phyloP scores from a whole-genome alignment of 2,888 invertebrate species.

The Volucella inanis region DNA sequence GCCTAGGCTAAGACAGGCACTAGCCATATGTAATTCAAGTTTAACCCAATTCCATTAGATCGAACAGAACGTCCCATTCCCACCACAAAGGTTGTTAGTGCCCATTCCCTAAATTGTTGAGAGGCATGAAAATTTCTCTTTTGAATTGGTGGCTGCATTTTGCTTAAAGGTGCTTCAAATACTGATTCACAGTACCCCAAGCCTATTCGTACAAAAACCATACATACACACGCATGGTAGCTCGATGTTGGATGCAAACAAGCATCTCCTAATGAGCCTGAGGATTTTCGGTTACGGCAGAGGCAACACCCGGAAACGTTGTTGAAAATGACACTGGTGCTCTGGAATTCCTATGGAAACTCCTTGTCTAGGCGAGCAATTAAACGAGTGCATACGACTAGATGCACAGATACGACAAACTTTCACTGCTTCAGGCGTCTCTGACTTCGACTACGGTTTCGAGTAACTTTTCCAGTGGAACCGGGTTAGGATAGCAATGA shows the following conservation, averaged over 20 bases:
- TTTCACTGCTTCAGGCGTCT: constrained; percentile 8
- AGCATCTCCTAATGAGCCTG: constrained; percentile 69
- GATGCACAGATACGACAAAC: constrained; percentile 32
- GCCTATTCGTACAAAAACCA: not conserved
- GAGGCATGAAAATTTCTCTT: constrained; percentile 3
- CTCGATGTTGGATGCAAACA: constrained; percentile 44
- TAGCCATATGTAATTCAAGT: constrained; percentile 65
- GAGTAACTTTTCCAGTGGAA: constrained; percentile 29
- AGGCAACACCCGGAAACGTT: constrained; percentile 65
- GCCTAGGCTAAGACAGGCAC: constrained; percentile 4
- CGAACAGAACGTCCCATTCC: constrained; percentile 13
- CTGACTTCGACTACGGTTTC: not conserved
- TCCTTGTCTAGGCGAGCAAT: constrained; percentile 51
- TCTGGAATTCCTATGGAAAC: constrained; percentile 42
- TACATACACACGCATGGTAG: constrained; percentile 22
- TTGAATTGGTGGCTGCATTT: not conserved
- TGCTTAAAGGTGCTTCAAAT: constrained; percentile 11
- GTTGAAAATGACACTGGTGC: constrained; percentile 66
- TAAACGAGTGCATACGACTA: constrained; percentile 35
- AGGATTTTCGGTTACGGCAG: constrained; percentile 59
- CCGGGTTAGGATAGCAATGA: constrained; percentile 29
- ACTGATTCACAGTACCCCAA: too few relatives aligned
- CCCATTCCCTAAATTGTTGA: not conserved
- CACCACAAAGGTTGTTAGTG: not conserved
- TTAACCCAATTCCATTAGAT: constrained; percentile 41